Evolutionary conservation across 2,113 vertebrate species (phyloP).

Genomic region (Calidris pugnax): DNA sequence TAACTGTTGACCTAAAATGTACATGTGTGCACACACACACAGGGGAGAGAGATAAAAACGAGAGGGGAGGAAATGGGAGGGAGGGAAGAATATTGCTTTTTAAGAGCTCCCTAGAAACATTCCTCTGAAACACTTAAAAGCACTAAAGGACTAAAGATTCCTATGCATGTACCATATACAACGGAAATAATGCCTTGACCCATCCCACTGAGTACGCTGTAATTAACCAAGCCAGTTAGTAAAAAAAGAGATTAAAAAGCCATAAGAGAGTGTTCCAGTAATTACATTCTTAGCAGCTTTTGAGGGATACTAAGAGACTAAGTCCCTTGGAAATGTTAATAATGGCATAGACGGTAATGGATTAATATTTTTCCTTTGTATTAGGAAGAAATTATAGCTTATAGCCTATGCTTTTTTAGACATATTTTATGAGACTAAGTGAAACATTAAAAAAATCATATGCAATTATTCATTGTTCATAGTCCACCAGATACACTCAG

Average conservation of each 20-base stretch:
- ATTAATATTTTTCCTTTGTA: background rate
- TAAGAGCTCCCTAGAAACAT: background rate
- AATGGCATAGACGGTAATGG: background rate
- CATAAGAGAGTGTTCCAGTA: background rate
- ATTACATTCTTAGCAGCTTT: background rate
- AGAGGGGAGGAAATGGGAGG: background rate
- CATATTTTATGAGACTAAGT: background rate
- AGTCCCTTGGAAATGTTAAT: background rate
- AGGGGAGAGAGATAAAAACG: background rate
- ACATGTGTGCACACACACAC: rapidly evolving
- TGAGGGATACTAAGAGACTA: background rate
- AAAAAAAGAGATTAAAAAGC: background rate
- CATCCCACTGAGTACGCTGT: background rate
- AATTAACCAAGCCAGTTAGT: background rate
- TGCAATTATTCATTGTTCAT: background rate
- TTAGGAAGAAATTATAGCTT: background rate
- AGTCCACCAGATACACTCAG: background rate
- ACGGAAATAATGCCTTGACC: background rate
- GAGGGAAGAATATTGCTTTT: background rate
- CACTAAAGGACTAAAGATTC: background rate
- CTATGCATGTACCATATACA: background rate
- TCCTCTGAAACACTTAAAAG: background rate
- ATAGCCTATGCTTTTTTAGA: background rate
- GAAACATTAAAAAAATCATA: background rate
- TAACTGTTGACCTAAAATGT: background rate